Evolutionary conservation across 2,888 invertebrate genomes (phyloP).

Genomic region (Rotaria magnacalcarata): DNA sequence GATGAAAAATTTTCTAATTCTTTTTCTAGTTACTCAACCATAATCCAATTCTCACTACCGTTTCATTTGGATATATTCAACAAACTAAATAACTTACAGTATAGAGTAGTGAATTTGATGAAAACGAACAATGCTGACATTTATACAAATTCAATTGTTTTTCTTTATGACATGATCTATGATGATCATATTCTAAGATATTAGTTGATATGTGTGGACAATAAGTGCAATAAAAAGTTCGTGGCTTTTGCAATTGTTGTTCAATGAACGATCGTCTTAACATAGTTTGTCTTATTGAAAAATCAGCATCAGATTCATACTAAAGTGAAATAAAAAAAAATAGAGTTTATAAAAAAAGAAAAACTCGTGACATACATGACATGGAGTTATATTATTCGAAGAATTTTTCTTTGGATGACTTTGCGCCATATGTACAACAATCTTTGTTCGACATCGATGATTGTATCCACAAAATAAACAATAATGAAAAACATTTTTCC

Average conservation of each 20-base stretch:
- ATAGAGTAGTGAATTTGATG: neutral
- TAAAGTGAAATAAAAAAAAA: neutral
- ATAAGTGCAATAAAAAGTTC: neutral
- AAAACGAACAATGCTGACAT: neutral
- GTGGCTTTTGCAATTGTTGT: neutral
- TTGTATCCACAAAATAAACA: slow-evolving; percentile 27
- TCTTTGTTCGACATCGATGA: neutral
- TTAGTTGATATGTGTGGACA: slow-evolving; percentile 6
- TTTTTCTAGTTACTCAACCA: too few species aligned
- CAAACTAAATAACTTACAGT: neutral
- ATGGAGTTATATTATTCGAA: neutral
- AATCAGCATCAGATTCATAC: neutral
- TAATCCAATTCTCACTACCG: too few species aligned
- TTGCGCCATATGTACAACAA: slow-evolving; percentile 3
- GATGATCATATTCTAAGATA: neutral
- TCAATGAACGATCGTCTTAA: neutral
- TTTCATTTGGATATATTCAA: too few species aligned
- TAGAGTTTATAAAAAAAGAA: neutral
- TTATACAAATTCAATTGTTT: neutral
- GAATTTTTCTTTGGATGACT: neutral
- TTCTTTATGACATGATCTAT: neutral
- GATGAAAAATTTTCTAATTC: too few species aligned
- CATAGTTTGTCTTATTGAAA: neutral
- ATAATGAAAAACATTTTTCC: neutral
- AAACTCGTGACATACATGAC: neutral